These are phyloP conservation scores for Brenthis hecate DNA, from an alignment of 2,888 invertebrate species.

Conservation along the genomic window DNA sequence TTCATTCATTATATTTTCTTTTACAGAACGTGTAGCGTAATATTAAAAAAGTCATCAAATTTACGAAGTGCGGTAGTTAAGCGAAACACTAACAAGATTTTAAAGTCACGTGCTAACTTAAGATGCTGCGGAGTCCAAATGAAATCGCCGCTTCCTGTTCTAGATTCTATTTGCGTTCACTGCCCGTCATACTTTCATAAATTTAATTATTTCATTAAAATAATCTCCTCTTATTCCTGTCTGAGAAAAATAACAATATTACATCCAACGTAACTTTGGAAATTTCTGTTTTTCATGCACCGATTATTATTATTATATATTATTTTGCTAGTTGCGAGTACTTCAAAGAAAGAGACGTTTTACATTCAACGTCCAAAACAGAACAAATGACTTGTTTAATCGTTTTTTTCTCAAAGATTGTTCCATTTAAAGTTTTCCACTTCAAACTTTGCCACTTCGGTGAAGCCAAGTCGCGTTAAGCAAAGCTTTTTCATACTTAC, in stretches of 20 bases:
- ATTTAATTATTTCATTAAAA: conserved; percentile 75
- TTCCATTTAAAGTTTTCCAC: conserved; percentile 81
- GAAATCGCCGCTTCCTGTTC: conserved; percentile 63
- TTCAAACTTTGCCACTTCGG: conserved; percentile 81
- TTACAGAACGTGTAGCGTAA: neutral
- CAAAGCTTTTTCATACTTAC: conserved; percentile 81
- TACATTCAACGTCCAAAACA: conserved; percentile 19
- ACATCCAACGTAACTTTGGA: conserved; percentile 47
- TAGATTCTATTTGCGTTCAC: conserved; percentile 64
- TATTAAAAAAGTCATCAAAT: conserved; percentile 21
- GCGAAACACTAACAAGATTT: conserved; percentile 30
- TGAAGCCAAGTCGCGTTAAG: conserved; percentile 79
- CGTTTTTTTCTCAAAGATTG: conserved; percentile 76
- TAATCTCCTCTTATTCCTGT: conserved; percentile 53
- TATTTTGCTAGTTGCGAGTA: neutral
- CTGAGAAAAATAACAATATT: conserved; percentile 38
- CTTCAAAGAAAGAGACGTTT: conserved; percentile 5
- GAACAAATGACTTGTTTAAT: conserved; percentile 48
- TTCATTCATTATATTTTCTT: neutral
- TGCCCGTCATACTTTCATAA: conserved; percentile 63
- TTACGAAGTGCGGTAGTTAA: conserved; percentile 17
- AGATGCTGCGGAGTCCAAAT: conserved; percentile 53
- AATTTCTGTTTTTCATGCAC: neutral
- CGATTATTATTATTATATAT: neutral
- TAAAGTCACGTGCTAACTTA: conserved; percentile 45